Conservation (phyloP, 2,888 invertebrate genomes). For the Lepeophtheirus nordmannii region DNA sequence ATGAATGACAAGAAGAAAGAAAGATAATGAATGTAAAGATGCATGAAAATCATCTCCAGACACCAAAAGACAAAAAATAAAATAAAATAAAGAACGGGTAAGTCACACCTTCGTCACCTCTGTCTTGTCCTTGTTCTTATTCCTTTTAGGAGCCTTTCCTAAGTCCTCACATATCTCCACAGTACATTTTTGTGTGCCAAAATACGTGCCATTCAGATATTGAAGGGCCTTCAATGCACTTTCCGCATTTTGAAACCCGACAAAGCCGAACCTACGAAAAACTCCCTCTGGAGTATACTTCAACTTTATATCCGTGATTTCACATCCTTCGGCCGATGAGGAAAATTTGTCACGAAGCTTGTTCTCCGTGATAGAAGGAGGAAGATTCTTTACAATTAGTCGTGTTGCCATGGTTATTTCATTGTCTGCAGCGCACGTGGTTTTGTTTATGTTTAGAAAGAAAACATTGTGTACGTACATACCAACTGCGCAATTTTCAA, state of each 20-base stretch:
- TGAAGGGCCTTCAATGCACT: constrained; percentile 60
- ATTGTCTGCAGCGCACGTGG: too few relatives aligned
- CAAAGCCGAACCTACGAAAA: constrained; percentile 81
- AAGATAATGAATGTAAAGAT: not conserved
- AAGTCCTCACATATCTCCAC: constrained; percentile 46
- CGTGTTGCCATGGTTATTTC: constrained; percentile 38
- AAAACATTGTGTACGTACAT: too few relatives aligned
- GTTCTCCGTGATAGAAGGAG: constrained; percentile 67
- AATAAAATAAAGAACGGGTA: too few relatives aligned
- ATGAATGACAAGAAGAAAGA: constrained; percentile 16
- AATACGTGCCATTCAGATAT: constrained; percentile 65
- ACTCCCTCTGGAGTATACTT: constrained; percentile 81
- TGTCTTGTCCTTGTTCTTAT: constrained; percentile 26
- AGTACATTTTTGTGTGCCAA: constrained; percentile 62
- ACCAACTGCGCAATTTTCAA: too few relatives aligned
- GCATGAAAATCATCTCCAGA: not conserved
- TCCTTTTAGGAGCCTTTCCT: constrained; percentile 31
- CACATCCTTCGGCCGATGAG: constrained; percentile 46
- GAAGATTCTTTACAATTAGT: constrained; percentile 75
- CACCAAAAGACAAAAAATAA: not conserved
- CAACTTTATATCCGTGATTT: constrained; percentile 78
- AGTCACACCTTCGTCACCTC: constrained; percentile 14
- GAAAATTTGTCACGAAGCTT: constrained; percentile 59
- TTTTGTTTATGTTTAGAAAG: too few relatives aligned
- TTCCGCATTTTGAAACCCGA: constrained; percentile 68